Percentiles rank a stretch among this genome's conserved stretches.
These are phyloP conservation scores for Dendroctonus valens DNA, from an alignment of 1,140 invertebrate species.

Conservation along the genomic window DNA sequence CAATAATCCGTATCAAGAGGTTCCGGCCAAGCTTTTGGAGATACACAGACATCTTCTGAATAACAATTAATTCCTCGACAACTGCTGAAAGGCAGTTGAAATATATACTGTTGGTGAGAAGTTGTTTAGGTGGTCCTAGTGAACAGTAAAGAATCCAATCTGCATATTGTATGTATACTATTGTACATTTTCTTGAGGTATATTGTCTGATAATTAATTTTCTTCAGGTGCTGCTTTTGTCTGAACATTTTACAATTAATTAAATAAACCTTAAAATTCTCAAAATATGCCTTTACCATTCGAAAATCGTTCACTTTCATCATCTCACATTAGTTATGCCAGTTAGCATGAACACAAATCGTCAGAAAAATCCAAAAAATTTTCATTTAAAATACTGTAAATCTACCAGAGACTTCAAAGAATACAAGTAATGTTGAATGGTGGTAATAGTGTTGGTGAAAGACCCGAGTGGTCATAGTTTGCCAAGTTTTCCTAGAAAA, in stretches of 20 bases:
- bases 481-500: constrained; percentile 35
- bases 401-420: constrained; percentile 9
- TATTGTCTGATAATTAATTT: too few relatives aligned
- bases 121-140: too few relatives aligned
- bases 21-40: constrained; percentile 27
- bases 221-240: neutral
- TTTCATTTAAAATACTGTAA: too few relatives aligned
- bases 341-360: too few relatives aligned
- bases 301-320: too few relatives aligned
- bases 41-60: constrained; percentile 20
- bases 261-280: constrained; percentile 7
- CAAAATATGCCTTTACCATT: neutral
- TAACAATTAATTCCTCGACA: constrained; percentile 6
- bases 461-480: constrained; percentile 46
- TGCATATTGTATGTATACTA: too few relatives aligned
- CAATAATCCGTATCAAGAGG: constrained; percentile 22
- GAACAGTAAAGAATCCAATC: too few relatives aligned
- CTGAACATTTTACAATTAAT: neutral
- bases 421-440: constrained; percentile 50
- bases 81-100: too few relatives aligned
- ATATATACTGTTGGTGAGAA: too few relatives aligned
- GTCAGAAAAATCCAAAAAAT: too few relatives aligned
- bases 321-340: too few relatives aligned
- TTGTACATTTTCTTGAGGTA: too few relatives aligned
- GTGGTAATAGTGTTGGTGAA: constrained; percentile 49